phyloP scores from a whole-genome alignment of 2,888 invertebrate species.

The Cephonodes hylas region DNA sequence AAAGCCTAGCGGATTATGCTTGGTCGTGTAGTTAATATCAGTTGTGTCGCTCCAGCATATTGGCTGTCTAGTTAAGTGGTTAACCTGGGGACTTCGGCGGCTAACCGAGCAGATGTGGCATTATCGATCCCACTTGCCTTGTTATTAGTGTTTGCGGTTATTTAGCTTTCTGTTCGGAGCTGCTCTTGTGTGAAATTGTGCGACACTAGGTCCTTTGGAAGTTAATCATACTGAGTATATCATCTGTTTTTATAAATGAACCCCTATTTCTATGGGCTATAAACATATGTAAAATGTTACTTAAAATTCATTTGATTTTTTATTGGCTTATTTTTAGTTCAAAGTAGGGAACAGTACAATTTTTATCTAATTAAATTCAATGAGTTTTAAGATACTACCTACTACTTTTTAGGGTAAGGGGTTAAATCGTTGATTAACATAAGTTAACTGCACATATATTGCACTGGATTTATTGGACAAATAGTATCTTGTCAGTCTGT shows the following conservation, averaged over 20 bases:
- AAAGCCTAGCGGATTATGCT: not conserved
- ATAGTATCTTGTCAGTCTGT: not conserved
- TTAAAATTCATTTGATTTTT: too few species aligned
- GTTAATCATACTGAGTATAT: too few species aligned
- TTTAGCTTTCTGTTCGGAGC: not conserved
- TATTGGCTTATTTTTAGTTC: too few species aligned
- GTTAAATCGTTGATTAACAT: not conserved
- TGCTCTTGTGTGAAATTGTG: not conserved
- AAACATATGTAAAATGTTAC: too few species aligned
- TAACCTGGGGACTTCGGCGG: conserved; percentile 9
- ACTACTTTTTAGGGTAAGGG: too few species aligned
- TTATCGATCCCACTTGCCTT: conserved; percentile 16
- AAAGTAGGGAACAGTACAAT: too few species aligned
- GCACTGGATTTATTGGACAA: not conserved
- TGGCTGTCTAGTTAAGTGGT: conserved; percentile 28
- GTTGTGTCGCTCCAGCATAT: conserved; percentile 22
- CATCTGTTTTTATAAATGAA: too few species aligned
- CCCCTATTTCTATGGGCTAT: too few species aligned
- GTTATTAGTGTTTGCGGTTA: conserved; percentile 19
- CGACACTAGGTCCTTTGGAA: not conserved
- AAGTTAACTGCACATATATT: not conserved
- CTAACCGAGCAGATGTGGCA: conserved; percentile 13
- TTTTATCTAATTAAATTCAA: too few species aligned
- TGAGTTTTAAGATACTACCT: too few species aligned
- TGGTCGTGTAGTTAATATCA: conserved; percentile 18